Evolutionary conservation across 1,140 invertebrate genomes (phyloP), one percentile per base, ranked within the genome.

Genomic region (Oncopodura yosiiana): DNA sequence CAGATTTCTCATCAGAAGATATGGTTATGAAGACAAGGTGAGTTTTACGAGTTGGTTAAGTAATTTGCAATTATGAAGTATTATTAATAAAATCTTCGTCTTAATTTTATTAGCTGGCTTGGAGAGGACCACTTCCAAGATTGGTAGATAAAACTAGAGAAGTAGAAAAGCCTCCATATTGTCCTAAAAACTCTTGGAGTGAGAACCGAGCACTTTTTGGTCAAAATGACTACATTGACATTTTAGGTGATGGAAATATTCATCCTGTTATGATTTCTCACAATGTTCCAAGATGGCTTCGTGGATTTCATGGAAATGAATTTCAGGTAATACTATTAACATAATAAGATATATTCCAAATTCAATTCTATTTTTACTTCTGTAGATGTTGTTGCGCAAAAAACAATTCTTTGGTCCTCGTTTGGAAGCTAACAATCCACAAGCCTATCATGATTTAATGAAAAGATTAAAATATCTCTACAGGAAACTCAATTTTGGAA

Each of bases 191-290:
- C 71, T 53, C 66, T 1, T 96, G 91, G 91, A 65, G 67, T 9
- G 73, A 81, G 62, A 82, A 81, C 61, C 77, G 78, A 67, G 88
- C 89, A 9, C 66, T 91, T 0, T 93, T 89, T 75, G 92, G 92
- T 1, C 91, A 95, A 69, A 96, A 96, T 75, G 92, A 96, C 73
- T 95, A 94, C 66, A 94, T 96, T 49, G 91, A 95, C 71, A 94
- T 95, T 46, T 73, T 95, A 26, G 91, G 91, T 2, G 79, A 83
- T 68, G 83, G 84, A 43, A 76, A 78, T 9, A 58, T 95, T 24
- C 82, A 90, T 71, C 90, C 90, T 1, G 81, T 82, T 0, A 81
- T 77, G 66, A 78, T 88, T n/a, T 65, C 91, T 2, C 90, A 93
- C 61, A 79, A 82, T 60, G 77, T 93, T 11, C 92, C 91, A 1